Evolutionary conservation across 2,888 invertebrate genomes (phyloP), one percentile per base, ranked within the genome.

Genomic region (Epinotia ramella): DNA sequence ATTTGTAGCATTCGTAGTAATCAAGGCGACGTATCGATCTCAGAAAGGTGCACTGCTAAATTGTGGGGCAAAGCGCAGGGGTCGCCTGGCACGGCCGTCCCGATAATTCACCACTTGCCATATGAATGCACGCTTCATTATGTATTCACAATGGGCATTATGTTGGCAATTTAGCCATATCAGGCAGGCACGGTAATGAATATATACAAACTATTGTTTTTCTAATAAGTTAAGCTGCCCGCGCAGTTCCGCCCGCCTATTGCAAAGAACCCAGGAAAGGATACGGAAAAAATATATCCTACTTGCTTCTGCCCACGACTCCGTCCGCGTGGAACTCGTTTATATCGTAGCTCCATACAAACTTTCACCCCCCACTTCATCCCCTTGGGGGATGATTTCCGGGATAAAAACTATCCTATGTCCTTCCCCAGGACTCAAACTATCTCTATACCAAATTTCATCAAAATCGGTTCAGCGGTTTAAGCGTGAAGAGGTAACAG

Each of bases 1-100:
- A 24, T 67, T 44, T 67, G 12, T 20, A 20, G 60, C 46, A 49
- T 7, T 33, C 13, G 53, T 53, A 53, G 13, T n/a, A 6, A n/a
- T 18, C 24, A 66, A 53, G 77, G 64, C 64, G 76, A 73, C 67
- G 53, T 86, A 90, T 90, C 87, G 89, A 91, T 87, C 85, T 85
- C 81, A 79, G 81, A 88, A 91, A 92, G 92, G 92, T 92, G 92
- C 87, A 88, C 83, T 87, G 87, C 88, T 84, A 87, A 80, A 84
- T 80, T 82, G 81, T 78, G 77, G 79, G 46, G 53, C 77, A 57
- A n/a, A 79, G 78, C 81, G 80, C 80, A 77, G 83, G 84, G 87
- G 85, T 84, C 84, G 81, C 81, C 85, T 84, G 86, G 82, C 82
- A 84, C 85, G 70, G 80, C 78, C 79, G 82, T 81, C 82, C 80